These are phyloP conservation scores for Apis laboriosa DNA, from an alignment of 1,140 invertebrate genomes.

Conservation along the genomic window DNA sequence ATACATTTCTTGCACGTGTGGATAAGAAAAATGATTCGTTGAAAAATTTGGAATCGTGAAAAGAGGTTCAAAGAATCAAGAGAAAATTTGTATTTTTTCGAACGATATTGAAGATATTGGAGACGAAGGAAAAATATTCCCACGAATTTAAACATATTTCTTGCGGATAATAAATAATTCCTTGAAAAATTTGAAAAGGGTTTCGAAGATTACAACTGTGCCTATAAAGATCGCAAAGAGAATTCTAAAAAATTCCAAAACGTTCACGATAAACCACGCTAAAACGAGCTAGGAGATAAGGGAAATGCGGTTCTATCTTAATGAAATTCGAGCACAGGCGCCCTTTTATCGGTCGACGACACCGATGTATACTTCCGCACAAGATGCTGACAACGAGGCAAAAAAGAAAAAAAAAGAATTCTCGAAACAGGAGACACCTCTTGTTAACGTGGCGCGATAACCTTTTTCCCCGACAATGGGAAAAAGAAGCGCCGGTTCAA, in stretches of 20 bases:
- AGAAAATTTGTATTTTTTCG: no score
- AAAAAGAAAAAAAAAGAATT: conserved; percentile 39
- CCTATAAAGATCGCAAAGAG: no score
- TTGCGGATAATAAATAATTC: no score
- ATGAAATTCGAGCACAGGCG: conserved; percentile 35
- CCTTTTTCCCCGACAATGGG: conserved; percentile 48
- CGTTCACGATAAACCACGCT: not conserved
- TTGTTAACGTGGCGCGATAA: conserved; percentile 57
- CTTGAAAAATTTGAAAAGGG: no score
- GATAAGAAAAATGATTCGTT: no score
- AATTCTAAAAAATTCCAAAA: not conserved
- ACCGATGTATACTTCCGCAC: conserved; percentile 42
- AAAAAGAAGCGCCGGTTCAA: conserved; percentile 29
- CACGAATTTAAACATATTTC: no score
- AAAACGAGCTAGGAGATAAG: not conserved
- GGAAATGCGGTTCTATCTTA: conserved; percentile 41
- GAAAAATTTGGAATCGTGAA: no score
- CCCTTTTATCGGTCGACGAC: conserved; percentile 41
- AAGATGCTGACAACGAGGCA: conserved; percentile 9
- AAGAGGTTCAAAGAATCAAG: no score
- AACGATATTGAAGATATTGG: no score
- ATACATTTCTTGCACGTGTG: no score
- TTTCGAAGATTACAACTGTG: no score
- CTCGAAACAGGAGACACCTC: conserved; percentile 53
- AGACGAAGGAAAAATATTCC: no score